Base-by-base conservation (phyloP, 2,113 vertebrate species). In the Arvicanthis niloticus region DNA sequence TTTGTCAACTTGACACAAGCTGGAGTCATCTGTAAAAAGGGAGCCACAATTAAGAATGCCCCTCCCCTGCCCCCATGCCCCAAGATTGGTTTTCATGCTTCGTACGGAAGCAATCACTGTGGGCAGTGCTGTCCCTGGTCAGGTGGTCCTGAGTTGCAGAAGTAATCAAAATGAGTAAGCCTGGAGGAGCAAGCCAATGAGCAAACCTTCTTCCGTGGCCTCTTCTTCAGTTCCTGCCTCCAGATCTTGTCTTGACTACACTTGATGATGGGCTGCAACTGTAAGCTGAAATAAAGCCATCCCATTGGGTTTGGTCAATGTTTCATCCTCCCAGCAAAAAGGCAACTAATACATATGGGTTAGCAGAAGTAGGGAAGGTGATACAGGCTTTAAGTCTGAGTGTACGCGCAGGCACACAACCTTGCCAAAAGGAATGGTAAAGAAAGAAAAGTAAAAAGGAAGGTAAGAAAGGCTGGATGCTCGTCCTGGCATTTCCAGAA, bases 401-500 rank as follows among this genome's bases (percentile, higher is more conserved):
- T 48, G 9, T 56, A 17, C 21, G 8, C 8, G 1, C n/a, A 22
- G n/a, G 72, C n/a, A 40, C 9, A 73, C 72, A 40, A 42, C 8
- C 22, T 76, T 37, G 19, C 17, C 56, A 75, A 88, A 89, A 70
- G 7, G 45, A 4, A 53, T 51, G 42, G 8, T 22, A 68, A 53
- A 62, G 0, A 75, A 29, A 56, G 21, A 29, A 21, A 85, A 22
- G 17, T 21, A 17, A 31, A 65, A 40, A 21, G 31, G 65, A 53
- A 53, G 65, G 34, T 88, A 84, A 60, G 2, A 75, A 75, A 81
- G 78, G 6, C 11, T 48, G 5, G 60, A 45, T 19, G 26, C 1
- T 73, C 24, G 72, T 56, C 60, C n/a, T 78, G 37, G 40, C 81
- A 72, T 89, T 94, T 94, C 62, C 34, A 93, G 34, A 94, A 82